A percentile compares a stretch with the other conserved stretches of the same genome.
phyloP scores from a whole-genome alignment of 1,140 invertebrate species.

The Pentalonia nigronervosa region DNA sequence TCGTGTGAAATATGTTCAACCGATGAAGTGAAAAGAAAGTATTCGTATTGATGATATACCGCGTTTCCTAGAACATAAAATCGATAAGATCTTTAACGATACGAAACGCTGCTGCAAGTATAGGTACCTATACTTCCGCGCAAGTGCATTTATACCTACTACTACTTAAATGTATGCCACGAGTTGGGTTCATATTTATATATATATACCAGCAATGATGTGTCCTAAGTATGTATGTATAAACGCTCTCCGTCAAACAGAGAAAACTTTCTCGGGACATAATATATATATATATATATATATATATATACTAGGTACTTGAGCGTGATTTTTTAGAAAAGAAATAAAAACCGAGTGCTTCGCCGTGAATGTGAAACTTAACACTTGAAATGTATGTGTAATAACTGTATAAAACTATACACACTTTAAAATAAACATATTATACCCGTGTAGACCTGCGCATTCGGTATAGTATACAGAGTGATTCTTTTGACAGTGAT shows the following conservation, averaged over 20 bases:
- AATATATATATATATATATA: too few species aligned
- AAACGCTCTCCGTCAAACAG: background rate
- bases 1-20: background rate
- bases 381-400: background rate
- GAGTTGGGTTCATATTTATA: background rate
- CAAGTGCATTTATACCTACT: background rate
- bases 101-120: background rate
- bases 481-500: background rate
- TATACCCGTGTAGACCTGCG: background rate
- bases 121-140: background rate
- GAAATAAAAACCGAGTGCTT: background rate
- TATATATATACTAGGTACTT: too few species aligned
- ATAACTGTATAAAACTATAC: background rate
- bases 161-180: background rate
- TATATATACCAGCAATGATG: background rate
- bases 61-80: slow-evolving; percentile 1
- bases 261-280: background rate
- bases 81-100: slow-evolving; percentile 12
- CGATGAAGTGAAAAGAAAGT: slow-evolving; percentile 34
- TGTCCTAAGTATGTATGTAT: background rate
- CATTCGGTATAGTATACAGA: background rate
- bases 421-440: background rate
- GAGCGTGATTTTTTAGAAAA: background rate
- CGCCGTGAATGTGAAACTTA: background rate
- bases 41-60: background rate